These are phyloP conservation scores for Megaceryle maxima DNA, from an alignment of 2,113 vertebrate species.

Conservation along the genomic window DNA sequence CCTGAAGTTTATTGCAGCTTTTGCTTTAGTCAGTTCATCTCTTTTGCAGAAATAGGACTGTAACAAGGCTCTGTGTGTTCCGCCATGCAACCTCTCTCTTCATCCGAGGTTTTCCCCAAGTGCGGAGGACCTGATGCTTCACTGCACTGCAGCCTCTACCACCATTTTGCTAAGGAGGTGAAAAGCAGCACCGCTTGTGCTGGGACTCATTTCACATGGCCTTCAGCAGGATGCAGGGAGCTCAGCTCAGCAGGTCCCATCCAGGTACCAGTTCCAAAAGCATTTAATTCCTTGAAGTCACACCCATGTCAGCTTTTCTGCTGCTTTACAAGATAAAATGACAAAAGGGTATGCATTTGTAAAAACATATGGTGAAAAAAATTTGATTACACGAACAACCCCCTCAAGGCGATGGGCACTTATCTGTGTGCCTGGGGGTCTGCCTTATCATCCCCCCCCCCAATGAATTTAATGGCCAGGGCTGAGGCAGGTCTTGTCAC, in stretches of 20 bases:
- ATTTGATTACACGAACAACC: background rate
- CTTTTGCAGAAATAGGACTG: background rate
- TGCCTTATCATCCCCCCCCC: background rate
- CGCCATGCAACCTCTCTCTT: background rate
- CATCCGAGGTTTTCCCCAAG: background rate
- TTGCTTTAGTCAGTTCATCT: background rate
- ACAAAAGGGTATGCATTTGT: background rate
- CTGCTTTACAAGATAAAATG: background rate
- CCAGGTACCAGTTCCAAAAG: background rate
- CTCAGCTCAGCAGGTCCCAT: background rate
- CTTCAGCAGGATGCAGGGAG: background rate
- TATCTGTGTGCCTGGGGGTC: rapidly evolving
- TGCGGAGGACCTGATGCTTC: rapidly evolving
- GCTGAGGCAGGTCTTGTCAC: background rate
- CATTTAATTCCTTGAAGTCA: background rate
- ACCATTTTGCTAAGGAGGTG: background rate
- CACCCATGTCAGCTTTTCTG: background rate
- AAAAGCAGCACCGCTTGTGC: rapidly evolving
- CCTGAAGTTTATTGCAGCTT: background rate
- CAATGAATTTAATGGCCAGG: background rate
- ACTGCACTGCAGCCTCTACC: background rate
- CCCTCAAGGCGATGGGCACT: background rate
- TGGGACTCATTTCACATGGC: background rate
- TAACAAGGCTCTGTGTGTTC: background rate
- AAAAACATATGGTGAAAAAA: background rate